Percentiles rank a stretch among this genome's conserved stretches.
Conservation (phyloP, 2,113 vertebrate genomes). For the Ceyx cyanopectus region DNA sequence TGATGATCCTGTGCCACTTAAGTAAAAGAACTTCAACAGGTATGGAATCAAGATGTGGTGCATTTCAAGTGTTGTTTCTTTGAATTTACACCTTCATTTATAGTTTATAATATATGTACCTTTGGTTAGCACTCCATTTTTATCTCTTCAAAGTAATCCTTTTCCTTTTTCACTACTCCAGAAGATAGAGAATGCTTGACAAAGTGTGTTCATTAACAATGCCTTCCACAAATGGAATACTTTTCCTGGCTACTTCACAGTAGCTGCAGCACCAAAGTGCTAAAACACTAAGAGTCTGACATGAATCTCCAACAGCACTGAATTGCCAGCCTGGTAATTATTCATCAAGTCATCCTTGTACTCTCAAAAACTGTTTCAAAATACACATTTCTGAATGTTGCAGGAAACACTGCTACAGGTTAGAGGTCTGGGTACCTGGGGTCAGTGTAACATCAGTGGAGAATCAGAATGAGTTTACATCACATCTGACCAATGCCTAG, state of each 20-base stretch:
- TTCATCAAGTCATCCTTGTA: not conserved
- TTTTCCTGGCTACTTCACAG: not conserved
- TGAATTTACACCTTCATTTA: not conserved
- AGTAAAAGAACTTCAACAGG: not conserved
- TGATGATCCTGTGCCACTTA: not conserved
- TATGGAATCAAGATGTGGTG: not conserved
- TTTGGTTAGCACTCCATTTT: not conserved
- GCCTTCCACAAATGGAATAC: not conserved
- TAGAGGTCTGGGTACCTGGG: too few species aligned
- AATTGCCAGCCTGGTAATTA: not conserved
- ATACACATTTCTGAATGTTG: not conserved
- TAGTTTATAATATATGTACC: not conserved
- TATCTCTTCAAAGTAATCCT: not conserved
- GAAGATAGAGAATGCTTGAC: not conserved
- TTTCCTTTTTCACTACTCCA: not conserved
- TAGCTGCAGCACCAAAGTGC: not conserved
- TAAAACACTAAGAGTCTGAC: not conserved
- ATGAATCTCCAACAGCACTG: not conserved
- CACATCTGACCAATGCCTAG: not conserved
- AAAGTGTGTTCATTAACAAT: not conserved
- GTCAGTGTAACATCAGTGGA: not conserved
- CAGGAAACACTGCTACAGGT: not conserved
- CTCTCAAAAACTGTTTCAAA: not conserved
- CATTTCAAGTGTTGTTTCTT: not conserved
- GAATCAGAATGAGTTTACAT: not conserved